phyloP scores from a whole-genome alignment of 2,113 vertebrate species.

The Notarius quadriscutis region DNA sequence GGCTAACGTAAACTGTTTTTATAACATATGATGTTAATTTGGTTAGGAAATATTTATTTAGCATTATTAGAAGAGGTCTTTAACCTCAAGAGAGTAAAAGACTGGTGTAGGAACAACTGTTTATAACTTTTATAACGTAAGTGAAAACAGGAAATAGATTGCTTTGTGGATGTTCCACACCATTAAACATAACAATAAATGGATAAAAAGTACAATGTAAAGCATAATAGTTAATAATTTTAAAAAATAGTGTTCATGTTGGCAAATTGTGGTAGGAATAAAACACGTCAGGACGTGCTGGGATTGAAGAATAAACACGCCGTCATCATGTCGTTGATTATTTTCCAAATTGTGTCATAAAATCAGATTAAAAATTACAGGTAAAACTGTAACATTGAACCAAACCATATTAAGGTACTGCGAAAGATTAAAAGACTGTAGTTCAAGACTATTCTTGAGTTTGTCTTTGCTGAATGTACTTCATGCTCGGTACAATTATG shows the following conservation, averaged over 20 bases:
- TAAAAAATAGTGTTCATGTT: not conserved
- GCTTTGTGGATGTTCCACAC: not conserved
- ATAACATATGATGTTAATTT: not conserved
- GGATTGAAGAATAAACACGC: not conserved
- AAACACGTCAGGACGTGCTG: not conserved
- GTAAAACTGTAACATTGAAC: not conserved
- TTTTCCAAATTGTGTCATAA: not conserved
- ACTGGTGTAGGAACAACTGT: not conserved
- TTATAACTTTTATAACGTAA: not conserved
- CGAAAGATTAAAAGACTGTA: not conserved
- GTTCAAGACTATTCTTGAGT: not conserved
- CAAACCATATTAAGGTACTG: not conserved
- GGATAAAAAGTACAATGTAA: not conserved
- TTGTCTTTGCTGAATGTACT: slow-evolving; percentile 14
- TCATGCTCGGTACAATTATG: slow-evolving; percentile 24
- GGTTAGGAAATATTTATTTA: not conserved
- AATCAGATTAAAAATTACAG: not conserved
- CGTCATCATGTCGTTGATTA: not conserved
- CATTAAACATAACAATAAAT: not conserved
- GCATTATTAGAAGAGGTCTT: not conserved
- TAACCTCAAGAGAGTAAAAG: not conserved
- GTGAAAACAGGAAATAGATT: not conserved
- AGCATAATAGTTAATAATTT: not conserved
- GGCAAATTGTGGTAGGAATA: not conserved
- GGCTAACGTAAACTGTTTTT: not conserved